Evolutionary conservation across 2,113 vertebrate genomes (phyloP).

Genomic region (Lagenorhynchus albirostris): DNA sequence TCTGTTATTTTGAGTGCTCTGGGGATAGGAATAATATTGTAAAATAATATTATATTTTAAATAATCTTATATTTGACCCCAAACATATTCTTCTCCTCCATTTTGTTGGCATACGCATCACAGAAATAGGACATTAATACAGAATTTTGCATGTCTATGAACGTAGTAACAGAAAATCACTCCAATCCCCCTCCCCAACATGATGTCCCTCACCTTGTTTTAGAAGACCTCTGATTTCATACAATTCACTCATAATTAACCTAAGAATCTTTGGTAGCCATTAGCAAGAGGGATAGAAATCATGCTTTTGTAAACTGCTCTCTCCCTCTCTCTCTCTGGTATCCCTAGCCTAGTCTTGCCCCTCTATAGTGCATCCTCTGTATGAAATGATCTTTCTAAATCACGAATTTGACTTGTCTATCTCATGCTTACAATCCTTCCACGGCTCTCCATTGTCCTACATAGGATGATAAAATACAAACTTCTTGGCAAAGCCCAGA

Average conservation of each 20-base stretch:
- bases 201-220: not conserved
- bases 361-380: not conserved
- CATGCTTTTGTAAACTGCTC: not conserved
- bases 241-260: not conserved
- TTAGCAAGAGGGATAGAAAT: not conserved
- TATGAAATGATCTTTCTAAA: not conserved
- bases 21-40: not conserved
- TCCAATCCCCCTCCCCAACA: no score
- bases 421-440: not conserved
- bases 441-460: not conserved
- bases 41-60: not conserved
- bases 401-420: not conserved
- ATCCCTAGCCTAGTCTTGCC: not conserved
- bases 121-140: not conserved
- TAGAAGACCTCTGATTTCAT: not conserved
- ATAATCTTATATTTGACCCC: not conserved
- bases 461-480: not conserved
- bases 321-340: not conserved
- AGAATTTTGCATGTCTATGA: not conserved
- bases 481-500: not conserved
- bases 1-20: not conserved
- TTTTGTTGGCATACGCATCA: not conserved
- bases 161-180: not conserved
- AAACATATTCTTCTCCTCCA: not conserved
- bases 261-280: not conserved